These are phyloP conservation scores for Aplocera efformata DNA, from an alignment of 2,888 invertebrate genomes.

Conservation along the genomic window DNA sequence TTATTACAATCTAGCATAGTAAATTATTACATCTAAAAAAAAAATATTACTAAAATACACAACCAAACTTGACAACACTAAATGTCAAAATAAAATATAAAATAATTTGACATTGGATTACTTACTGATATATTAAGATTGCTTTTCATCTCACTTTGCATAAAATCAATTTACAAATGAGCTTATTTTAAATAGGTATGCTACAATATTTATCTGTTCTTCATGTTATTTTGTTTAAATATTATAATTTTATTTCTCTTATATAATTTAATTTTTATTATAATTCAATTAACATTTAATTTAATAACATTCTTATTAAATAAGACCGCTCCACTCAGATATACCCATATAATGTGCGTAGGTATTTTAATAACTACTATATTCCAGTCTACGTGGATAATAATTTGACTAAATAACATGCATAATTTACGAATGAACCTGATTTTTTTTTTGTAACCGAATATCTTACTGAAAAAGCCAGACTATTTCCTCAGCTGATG, in stretches of 20 bases:
- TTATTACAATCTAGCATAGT: too few relatives aligned
- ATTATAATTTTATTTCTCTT: slow-evolving; percentile 1
- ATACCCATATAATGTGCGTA: slow-evolving; percentile 54
- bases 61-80: slow-evolving; percentile 51
- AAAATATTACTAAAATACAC: slow-evolving; percentile 43
- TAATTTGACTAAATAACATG: slow-evolving; percentile 24
- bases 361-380: slow-evolving; percentile 45
- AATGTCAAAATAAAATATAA: slow-evolving; percentile 33
- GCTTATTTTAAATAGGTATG: background rate
- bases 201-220: too few relatives aligned
- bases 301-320: slow-evolving; percentile 15
- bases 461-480: slow-evolving; percentile 21
- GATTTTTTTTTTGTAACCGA: background rate
- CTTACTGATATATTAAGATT: slow-evolving; percentile 55
- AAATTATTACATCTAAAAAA: too few relatives aligned
- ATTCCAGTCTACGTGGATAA: slow-evolving; percentile 53
- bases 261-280: slow-evolving; percentile 12
- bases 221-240: too few relatives aligned
- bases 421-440: slow-evolving; percentile 11
- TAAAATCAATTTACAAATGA: slow-evolving; percentile 20
- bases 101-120: slow-evolving; percentile 67
- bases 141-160: slow-evolving; percentile 36
- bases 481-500: slow-evolving; percentile 24
- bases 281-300: slow-evolving; percentile 10
- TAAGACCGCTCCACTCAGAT: slow-evolving; percentile 3